These are phyloP conservation scores for Chloroceryle amazona DNA, from an alignment of 2,797 vertebrate genomes.

Conservation along the genomic window DNA sequence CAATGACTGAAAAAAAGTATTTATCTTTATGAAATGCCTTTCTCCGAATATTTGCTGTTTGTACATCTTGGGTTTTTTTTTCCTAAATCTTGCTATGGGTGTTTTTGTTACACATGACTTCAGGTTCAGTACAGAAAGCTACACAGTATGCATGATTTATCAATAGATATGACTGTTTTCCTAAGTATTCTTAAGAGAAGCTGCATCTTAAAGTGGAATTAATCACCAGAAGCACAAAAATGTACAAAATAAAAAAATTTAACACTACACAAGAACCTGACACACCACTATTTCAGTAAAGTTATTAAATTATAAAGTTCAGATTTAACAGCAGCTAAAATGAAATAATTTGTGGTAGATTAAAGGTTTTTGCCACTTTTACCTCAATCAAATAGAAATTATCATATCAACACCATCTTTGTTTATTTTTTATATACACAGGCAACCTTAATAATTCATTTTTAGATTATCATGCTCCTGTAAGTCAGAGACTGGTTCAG, in stretches of 20 bases:
- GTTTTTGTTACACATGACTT: background rate
- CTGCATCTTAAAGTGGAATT: background rate
- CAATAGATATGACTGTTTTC: background rate
- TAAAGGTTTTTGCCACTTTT: background rate
- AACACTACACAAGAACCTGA: background rate
- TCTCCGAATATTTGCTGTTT: background rate
- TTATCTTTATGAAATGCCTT: background rate
- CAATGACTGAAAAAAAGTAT: background rate
- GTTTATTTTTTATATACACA: background rate
- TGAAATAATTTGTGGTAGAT: background rate
- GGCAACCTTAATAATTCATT: background rate
- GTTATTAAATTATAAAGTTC: background rate
- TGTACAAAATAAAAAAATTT: background rate
- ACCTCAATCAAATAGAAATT: background rate
- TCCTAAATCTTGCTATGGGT: background rate
- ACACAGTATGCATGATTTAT: background rate
- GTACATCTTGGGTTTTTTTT: background rate
- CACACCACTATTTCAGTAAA: background rate
- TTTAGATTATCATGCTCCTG: background rate
- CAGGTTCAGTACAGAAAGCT: background rate
- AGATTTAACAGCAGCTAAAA: background rate
- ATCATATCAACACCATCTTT: background rate
- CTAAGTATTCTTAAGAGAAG: background rate
- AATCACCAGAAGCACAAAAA: background rate
- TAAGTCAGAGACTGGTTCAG: background rate